Conservation (phyloP, 1,140 invertebrate species). For the Eufriesea mexicana region DNA sequence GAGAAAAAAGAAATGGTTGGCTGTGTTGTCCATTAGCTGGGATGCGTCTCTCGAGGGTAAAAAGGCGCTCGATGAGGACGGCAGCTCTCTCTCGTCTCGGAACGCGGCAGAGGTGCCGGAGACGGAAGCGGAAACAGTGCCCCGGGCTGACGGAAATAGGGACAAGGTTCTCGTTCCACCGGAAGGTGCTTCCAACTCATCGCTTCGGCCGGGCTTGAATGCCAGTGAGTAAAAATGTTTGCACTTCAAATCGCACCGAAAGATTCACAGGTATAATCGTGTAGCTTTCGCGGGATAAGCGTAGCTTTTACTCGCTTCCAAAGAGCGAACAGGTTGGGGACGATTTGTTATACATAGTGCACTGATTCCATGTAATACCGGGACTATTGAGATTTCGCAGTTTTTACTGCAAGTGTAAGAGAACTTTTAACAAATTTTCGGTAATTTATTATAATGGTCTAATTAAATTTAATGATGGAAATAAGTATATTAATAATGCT, state of each 20-base stretch:
- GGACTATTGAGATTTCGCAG: too few species aligned
- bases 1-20: conserved; percentile 24
- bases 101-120: conserved; percentile 59
- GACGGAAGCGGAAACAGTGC: conserved; percentile 62
- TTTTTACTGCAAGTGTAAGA: too few species aligned
- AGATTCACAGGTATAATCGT: background rate
- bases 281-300: background rate
- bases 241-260: background rate
- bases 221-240: conserved; percentile 61
- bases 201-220: conserved; percentile 48
- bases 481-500: too few species aligned
- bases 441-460: too few species aligned
- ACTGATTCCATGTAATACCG: too few species aligned
- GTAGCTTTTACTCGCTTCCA: background rate
- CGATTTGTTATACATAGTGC: too few species aligned
- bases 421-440: too few species aligned
- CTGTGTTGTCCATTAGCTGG: conserved; percentile 76
- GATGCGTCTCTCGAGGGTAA: conserved; percentile 71
- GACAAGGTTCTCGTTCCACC: conserved; percentile 63
- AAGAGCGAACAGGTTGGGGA: background rate
- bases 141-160: conserved; percentile 69
- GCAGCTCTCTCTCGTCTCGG: conserved; percentile 58
- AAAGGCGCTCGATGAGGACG: conserved; percentile 66
- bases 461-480: too few species aligned
- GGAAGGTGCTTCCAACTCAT: conserved; percentile 60